Percentiles rank a stretch among this genome's conserved stretches.
These are phyloP conservation scores for Oscheius sp. DNA, from an alignment of 2,888 invertebrate genomes.

Conservation along the genomic window DNA sequence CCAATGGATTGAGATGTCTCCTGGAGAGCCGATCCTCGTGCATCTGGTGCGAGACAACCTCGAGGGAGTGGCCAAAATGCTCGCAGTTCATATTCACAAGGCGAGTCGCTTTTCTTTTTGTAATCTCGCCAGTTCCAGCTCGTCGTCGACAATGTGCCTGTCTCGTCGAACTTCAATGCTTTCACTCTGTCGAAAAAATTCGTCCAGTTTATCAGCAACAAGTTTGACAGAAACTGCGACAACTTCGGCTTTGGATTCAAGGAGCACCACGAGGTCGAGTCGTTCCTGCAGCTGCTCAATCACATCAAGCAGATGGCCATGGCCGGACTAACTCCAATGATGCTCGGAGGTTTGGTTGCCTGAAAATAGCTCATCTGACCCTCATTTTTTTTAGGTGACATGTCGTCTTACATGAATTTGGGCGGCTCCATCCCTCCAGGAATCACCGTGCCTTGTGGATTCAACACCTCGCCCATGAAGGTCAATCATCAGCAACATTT, in stretches of 20 bases:
- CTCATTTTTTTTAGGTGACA: neutral
- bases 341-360: neutral
- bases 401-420: neutral
- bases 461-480: neutral
- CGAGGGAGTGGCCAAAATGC: slow-evolving; percentile 37
- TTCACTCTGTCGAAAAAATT: slow-evolving; percentile 38
- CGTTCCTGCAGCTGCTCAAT: slow-evolving; percentile 29
- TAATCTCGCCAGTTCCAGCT: slow-evolving; percentile 18
- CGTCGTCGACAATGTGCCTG: slow-evolving; percentile 31
- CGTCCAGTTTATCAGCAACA: slow-evolving; percentile 38
- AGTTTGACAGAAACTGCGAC: slow-evolving; percentile 34
- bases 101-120: neutral
- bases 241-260: slow-evolving; percentile 37
- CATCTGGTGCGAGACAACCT: slow-evolving; percentile 36
- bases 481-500: neutral
- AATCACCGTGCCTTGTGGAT: neutral
- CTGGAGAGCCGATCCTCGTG: slow-evolving; percentile 30
- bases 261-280: slow-evolving; percentile 8
- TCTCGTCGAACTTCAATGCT: slow-evolving; percentile 37
- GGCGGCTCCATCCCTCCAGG: neutral
- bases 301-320: slow-evolving; percentile 33
- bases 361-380: neutral
- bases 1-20: slow-evolving; percentile 31
- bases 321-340: slow-evolving; percentile 35
- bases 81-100: slow-evolving; percentile 24